Base-by-base conservation (phyloP, 2,888 invertebrate species). In the Crematogaster levior region DNA sequence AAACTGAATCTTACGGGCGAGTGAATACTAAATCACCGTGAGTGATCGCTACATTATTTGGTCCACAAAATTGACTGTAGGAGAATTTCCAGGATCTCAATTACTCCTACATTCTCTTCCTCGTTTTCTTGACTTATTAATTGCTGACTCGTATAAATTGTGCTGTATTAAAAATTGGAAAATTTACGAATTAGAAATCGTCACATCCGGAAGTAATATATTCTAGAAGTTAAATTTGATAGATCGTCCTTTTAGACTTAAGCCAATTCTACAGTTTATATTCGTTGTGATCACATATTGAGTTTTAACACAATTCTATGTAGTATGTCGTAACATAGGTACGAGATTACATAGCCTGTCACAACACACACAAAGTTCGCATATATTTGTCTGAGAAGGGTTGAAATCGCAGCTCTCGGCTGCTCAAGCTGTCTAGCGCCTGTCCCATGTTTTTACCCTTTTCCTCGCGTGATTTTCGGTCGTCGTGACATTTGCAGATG, bases 391-490 rank as follows among this genome's bases (percentile, higher is more conserved):
- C 72, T 27, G 46, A 46, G 46, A 27, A 74, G 34, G 46, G 30
- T 70, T 21, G 34, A 66, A 37, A 34, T 37, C 66, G n/a, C 27
- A n/a, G 18, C 27, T 15, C 27, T 15, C 27, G 58, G 30, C 24
- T 43, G 27, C 56, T 77, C 48, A 37, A 77, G 43, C 43, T 68
- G 40, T n/a, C 75, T 15, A 30, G 30, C 10, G 21, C 6, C 72
- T 74, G 43, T 79, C 37, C 46, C 79, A 3, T 15, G 48, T 24
- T 51, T 77, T 66, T 34, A 34, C 27, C 53, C 1, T 7, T 9
- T n/a, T 12, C 18, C 30, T 53, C 15, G 27, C 74, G 21, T 73
- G 58, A 79, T 58, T 70, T 79, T 79, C 43, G 77, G 12, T 51
- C 48, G 70, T 70, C 40, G 56, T 27, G 56, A 43, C 30, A 12